Conservation (phyloP, 2,113 vertebrate species). For the Arvicanthis niloticus region DNA sequence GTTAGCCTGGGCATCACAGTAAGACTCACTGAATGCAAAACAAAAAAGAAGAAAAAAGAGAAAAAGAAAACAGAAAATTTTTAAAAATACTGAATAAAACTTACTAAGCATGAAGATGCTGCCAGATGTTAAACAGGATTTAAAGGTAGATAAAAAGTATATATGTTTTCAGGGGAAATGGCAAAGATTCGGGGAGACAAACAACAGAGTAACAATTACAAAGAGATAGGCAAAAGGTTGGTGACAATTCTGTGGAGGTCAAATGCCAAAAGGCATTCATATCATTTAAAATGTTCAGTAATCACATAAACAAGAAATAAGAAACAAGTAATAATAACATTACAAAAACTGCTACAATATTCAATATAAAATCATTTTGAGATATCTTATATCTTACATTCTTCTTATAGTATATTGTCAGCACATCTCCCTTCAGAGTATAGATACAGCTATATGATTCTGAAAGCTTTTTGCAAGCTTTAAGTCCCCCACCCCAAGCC, state of each 20-base stretch:
- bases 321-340: background rate
- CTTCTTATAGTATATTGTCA: background rate
- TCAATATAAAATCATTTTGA: background rate
- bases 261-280: background rate
- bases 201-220: background rate
- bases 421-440: background rate
- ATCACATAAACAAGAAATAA: background rate
- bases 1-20: background rate
- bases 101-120: background rate
- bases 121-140: background rate
- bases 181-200: background rate
- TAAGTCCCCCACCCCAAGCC: constrained; percentile 32
- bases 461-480: constrained; percentile 42
- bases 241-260: background rate
- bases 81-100: background rate
- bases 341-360: constrained; percentile 1
- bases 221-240: background rate
- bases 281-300: constrained; percentile 18
- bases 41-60: no score
- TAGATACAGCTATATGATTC: background rate
- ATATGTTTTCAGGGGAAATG: background rate
- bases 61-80: background rate
- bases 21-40: background rate
- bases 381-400: background rate
- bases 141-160: background rate